Evolutionary conservation across 2,113 vertebrate genomes (phyloP).

Genomic region (Peromyscus maniculatus): DNA sequence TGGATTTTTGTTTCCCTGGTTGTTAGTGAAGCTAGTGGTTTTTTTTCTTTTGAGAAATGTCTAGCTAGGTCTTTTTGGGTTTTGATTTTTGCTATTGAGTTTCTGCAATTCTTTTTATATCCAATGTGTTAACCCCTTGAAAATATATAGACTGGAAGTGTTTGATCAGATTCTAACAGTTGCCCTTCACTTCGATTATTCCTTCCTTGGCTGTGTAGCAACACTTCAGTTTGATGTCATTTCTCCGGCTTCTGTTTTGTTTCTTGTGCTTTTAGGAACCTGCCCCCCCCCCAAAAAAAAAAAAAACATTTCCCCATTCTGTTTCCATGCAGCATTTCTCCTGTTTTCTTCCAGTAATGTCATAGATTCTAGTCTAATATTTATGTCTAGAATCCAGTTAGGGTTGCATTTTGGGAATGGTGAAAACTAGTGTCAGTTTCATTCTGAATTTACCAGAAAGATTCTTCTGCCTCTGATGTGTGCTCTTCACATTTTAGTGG

Average conservation of each 20-base stretch:
- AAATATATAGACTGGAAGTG: background rate
- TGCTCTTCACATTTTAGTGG: background rate
- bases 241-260: background rate
- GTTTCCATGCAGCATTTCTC: background rate
- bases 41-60: background rate
- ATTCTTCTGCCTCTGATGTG: background rate
- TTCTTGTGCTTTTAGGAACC: background rate
- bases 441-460: background rate
- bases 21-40: background rate
- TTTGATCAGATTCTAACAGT: background rate
- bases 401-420: background rate
- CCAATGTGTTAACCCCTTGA: background rate
- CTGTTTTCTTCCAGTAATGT: background rate
- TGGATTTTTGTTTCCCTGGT: background rate
- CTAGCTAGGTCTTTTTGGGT: background rate
- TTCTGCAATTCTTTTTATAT: background rate
- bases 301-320: background rate
- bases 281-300: no score
- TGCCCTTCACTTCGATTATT: background rate
- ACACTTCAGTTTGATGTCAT: background rate
- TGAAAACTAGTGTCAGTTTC: background rate
- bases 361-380: background rate
- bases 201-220: background rate
- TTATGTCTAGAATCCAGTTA: background rate
- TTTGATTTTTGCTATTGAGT: background rate